Evolutionary conservation across 1,140 invertebrate genomes (phyloP), one percentile per base, ranked within the genome.

Genomic region (Archegozetes longisetosus): DNA sequence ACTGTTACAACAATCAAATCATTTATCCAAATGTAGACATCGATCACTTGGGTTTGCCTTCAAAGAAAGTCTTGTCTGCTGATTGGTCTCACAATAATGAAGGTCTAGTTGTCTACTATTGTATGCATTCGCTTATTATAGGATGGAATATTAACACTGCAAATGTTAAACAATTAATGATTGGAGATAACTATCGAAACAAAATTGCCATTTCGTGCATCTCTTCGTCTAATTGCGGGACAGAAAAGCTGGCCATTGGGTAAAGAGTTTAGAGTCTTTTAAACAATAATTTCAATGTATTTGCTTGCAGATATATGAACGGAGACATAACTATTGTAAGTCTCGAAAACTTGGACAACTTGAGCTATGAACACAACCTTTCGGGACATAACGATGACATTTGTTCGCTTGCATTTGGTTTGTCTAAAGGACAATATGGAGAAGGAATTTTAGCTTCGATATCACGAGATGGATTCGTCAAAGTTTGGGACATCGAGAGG

Each of bases 181-280:
- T 28, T 50, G 20, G 49, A 20, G 23, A 58, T 1, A 2, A 29
- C 17, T 24, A 58, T 27, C 26, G 48, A 27, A n/a, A 46, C 17
- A 23, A 53, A 12, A 17, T 27, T 20, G 51, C 57, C 17, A 50
- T 58, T 20, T 26, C 48, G 2, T 2, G 46, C 25, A 47, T 49
- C 14, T 1, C 14, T 12, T 13, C 57, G 14, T 28, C 46, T 12
- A 17, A 51, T 53, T 27, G 25, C 26, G 17, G 13, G 49, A 24
- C 49, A 53, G 46, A 58, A 32, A 50, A 53, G 25, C 40, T 58
- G 23, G 57, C 57, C 47, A 40, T 58, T 24, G 57, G 57, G 46
- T 58, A 58, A 40, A 40, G 6, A 17, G 6, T 9, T 40, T 40
- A 40, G 6, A 40, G 6, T 40, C 6, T 9, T 17, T 40, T 9